Evolutionary conservation across 2,888 invertebrate species (phyloP).

Genomic region (Nephrotoma guestfalica): DNA sequence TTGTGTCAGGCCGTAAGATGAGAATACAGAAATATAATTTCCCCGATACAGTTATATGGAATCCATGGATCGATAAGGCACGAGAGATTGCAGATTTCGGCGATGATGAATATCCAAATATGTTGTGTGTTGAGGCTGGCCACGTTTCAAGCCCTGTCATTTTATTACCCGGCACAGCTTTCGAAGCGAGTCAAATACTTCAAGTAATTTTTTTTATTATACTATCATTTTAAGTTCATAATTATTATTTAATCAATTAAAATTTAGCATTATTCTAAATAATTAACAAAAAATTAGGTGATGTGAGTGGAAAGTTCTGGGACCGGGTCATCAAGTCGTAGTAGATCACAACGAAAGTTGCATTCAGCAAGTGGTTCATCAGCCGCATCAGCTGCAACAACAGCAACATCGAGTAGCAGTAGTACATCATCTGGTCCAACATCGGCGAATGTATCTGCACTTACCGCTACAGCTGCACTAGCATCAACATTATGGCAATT

Average conservation of each 20-base stretch:
- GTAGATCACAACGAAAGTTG: slow-evolving; percentile 6
- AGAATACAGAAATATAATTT: slow-evolving; percentile 88
- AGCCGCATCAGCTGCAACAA: not conserved
- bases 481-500: slow-evolving; percentile 1
- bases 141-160: slow-evolving; percentile 78
- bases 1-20: slow-evolving; percentile 83
- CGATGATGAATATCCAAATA: slow-evolving; percentile 92
- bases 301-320: slow-evolving; percentile 31
- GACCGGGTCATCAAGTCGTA: slow-evolving; percentile 20
- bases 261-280: slow-evolving; percentile 6
- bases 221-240: not conserved
- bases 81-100: slow-evolving; percentile 88
- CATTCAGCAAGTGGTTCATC: slow-evolving; percentile 4
- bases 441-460: slow-evolving; percentile 2
- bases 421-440: not conserved
- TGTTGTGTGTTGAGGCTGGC: slow-evolving; percentile 93
- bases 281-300: slow-evolving; percentile 18
- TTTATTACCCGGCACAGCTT: slow-evolving; percentile 78
- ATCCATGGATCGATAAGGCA: slow-evolving; percentile 90
- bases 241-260: slow-evolving; percentile 3
- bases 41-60: slow-evolving; percentile 94
- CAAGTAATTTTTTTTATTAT: slow-evolving; percentile 40
- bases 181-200: slow-evolving; percentile 80
- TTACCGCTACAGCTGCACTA: not conserved
- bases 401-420: not conserved